These are phyloP conservation scores for Charadrius vociferus DNA, from an alignment of 2,113 vertebrate genomes.

Conservation along the genomic window DNA sequence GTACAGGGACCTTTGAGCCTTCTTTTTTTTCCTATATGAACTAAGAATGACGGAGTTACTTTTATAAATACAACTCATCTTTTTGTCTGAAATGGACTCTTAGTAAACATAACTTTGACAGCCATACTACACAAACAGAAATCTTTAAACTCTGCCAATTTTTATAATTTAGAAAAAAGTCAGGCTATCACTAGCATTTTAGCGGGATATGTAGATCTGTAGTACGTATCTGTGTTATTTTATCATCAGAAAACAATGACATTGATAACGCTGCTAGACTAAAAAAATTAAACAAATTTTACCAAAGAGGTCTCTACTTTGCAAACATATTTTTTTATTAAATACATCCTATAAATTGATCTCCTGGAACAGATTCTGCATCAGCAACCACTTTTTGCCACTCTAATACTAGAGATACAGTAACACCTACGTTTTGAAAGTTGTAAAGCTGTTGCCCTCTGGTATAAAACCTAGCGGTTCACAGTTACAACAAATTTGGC, in stretches of 20 bases:
- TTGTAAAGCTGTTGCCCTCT: constrained; percentile 36
- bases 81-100: neutral
- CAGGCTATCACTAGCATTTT: neutral
- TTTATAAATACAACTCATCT: neutral
- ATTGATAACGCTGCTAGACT: neutral
- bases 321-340: neutral
- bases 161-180: neutral
- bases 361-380: constrained; percentile 43
- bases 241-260: neutral
- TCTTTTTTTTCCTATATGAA: neutral
- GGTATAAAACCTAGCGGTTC: constrained; percentile 42
- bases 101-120: neutral
- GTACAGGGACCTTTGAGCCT: neutral
- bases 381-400: neutral
- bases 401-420: neutral
- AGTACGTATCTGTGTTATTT: neutral
- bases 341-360: constrained; percentile 32
- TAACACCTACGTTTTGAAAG: neutral
- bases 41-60: neutral
- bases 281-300: neutral
- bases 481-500: neutral
- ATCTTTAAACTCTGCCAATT: neutral
- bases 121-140: neutral
- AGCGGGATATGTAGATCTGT: neutral
- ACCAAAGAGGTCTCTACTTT: neutral